Conservation (phyloP, 2,888 invertebrate genomes). For the Cheilosia pagana region DNA sequence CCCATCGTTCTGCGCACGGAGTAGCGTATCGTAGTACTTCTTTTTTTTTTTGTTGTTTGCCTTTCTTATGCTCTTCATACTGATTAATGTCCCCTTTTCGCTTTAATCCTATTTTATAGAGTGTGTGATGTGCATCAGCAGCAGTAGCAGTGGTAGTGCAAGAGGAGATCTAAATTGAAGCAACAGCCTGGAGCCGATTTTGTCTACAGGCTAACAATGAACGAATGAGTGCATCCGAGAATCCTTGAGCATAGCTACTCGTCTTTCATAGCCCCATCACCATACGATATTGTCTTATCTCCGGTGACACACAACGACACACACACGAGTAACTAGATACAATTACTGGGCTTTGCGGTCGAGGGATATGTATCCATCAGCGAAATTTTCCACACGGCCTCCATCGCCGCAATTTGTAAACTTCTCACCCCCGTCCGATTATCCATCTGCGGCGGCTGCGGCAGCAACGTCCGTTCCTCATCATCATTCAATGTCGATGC, state of each 20-base stretch:
- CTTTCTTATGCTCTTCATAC: slow-evolving; percentile 57
- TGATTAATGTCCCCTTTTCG: slow-evolving; percentile 69
- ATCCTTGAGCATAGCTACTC: slow-evolving; percentile 53
- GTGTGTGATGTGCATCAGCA: slow-evolving; percentile 69
- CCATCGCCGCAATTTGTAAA: slow-evolving; percentile 86
- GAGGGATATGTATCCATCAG: slow-evolving; percentile 80
- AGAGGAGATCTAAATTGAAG: slow-evolving; percentile 38
- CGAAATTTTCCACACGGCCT: slow-evolving; percentile 82
- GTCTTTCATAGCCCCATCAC: slow-evolving; percentile 56
- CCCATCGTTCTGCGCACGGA: slow-evolving; percentile 56
- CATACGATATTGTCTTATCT: slow-evolving; percentile 66
- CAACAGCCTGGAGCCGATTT: slow-evolving; percentile 60
- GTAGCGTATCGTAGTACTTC: slow-evolving; percentile 57
- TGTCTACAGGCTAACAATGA: slow-evolving; percentile 42
- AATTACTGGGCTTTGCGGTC: slow-evolving; percentile 67
- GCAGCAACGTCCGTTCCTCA: slow-evolving; percentile 75
- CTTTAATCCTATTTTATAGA: slow-evolving; percentile 73
- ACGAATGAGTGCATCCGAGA: slow-evolving; percentile 51
- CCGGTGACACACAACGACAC: slow-evolving; percentile 36
- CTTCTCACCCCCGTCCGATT: slow-evolving; percentile 90
- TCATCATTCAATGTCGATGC: slow-evolving; percentile 79
- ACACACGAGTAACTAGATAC: slow-evolving; percentile 39
- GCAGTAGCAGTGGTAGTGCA: slow-evolving; percentile 8
- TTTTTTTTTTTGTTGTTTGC: slow-evolving; percentile 36
- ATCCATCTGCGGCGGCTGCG: slow-evolving; percentile 85